Evolutionary conservation across 1,140 invertebrate species (phyloP).

Genomic region (Ladona fulva): DNA sequence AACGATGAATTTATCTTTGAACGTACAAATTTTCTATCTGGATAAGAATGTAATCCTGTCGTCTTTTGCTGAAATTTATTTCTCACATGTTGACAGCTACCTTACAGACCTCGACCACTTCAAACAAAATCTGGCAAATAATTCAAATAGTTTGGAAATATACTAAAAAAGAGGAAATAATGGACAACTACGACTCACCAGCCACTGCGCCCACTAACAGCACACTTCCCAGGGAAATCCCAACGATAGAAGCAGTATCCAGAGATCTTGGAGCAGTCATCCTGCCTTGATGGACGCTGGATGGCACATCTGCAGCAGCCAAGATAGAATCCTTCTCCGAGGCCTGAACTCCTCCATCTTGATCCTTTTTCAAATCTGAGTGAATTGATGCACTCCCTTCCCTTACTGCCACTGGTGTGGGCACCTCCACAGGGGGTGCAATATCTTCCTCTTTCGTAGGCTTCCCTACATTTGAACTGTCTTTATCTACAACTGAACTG

Average conservation of each 20-base stretch:
- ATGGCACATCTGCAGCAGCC: background rate
- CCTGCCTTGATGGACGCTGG: background rate
- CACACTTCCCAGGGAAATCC: constrained; percentile 10
- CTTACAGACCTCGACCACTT: too few species aligned
- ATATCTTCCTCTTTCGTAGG: background rate
- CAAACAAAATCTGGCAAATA: too few species aligned
- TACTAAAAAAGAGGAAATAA: too few species aligned
- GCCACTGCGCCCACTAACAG: background rate
- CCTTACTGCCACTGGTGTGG: background rate
- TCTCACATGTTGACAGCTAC: too few species aligned
- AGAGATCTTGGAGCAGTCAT: background rate
- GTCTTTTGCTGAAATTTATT: too few species aligned
- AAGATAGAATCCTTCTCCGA: background rate
- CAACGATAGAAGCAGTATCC: constrained; percentile 4
- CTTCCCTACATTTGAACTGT: background rate
- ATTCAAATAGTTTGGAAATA: too few species aligned
- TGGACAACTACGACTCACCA: background rate
- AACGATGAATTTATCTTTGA: too few species aligned
- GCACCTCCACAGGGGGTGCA: background rate
- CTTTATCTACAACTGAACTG: background rate
- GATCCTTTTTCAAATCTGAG: background rate
- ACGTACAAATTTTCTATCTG: too few species aligned
- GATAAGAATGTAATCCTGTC: too few species aligned
- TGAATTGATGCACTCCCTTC: background rate
- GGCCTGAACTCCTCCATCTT: background rate